phyloP scores from a whole-genome alignment of 1,140 invertebrate species.

The Forficula auricularia region DNA sequence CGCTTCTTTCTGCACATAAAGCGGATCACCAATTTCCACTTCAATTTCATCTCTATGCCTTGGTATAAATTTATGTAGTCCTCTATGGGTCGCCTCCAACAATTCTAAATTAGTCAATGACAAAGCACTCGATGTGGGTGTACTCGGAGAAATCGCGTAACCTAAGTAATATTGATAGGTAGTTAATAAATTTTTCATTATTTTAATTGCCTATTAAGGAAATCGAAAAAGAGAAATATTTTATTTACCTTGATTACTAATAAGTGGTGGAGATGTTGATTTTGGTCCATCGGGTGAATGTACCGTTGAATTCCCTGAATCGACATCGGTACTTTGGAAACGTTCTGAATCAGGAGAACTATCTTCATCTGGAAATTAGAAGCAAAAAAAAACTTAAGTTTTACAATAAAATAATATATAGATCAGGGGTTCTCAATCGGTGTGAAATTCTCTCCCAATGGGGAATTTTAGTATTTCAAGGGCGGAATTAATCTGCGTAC shows the following conservation, averaged over 20 bases:
- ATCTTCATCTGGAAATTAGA: constrained; percentile 47
- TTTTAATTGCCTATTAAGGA: not conserved
- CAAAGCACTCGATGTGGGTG: constrained; percentile 6
- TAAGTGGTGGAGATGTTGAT: constrained; percentile 50
- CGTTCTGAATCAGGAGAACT: constrained; percentile 70
- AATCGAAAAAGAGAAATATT: too few species aligned
- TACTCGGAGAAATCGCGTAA: too few species aligned
- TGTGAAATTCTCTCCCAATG: not conserved
- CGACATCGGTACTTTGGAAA: constrained; percentile 53
- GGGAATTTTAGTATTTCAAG: not conserved
- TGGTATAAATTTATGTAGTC: constrained; percentile 87
- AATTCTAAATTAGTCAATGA: constrained; percentile 65
- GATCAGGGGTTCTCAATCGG: not conserved
- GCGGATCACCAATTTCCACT: constrained; percentile 90
- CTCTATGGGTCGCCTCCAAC: constrained; percentile 86
- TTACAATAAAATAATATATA: too few species aligned
- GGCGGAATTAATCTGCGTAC: not conserved
- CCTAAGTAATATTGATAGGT: not conserved
- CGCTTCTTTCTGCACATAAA: constrained; percentile 89
- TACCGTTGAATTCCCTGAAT: constrained; percentile 75
- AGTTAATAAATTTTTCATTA: not conserved
- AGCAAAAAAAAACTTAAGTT: too few species aligned
- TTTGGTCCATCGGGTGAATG: constrained; percentile 74
- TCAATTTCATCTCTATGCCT: constrained; percentile 88
- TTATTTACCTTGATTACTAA: not conserved